These are phyloP conservation scores for Siniperca scherzeri DNA, from an alignment of 2,797 vertebrate species.

Conservation along the genomic window DNA sequence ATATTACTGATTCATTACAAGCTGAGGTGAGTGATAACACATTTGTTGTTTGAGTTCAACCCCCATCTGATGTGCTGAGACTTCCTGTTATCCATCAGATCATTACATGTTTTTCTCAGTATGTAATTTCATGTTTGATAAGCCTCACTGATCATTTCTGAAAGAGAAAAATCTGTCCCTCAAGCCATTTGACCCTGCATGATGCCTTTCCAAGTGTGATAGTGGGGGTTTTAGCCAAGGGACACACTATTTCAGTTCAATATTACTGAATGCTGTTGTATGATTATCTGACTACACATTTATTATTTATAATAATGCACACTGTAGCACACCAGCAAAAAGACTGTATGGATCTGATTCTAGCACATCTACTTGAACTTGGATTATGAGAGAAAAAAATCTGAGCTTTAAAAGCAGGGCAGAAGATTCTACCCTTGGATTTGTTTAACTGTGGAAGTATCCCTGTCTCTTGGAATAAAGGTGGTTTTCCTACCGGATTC, in stretches of 20 bases:
- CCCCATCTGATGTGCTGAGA: neutral
- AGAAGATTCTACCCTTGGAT: neutral
- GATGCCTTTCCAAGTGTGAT: neutral
- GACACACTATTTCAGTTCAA: neutral
- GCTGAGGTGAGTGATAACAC: neutral
- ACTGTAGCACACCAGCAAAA: neutral
- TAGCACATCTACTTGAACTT: constrained; percentile 7
- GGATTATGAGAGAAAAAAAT: constrained; percentile 1
- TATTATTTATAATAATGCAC: neutral
- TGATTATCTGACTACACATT: neutral
- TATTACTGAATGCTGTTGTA: neutral
- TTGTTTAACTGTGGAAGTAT: constrained; percentile 20
- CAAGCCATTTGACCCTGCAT: neutral
- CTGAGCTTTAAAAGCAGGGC: neutral
- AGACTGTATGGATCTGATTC: neutral
- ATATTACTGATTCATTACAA: neutral
- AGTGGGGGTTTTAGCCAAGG: neutral
- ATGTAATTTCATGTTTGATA: neutral
- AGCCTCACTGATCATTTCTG: neutral
- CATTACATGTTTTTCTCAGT: neutral
- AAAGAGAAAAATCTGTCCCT: constrained; percentile 2
- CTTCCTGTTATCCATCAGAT: neutral
- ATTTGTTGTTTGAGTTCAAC: neutral
- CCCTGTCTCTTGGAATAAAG: constrained; percentile 28
- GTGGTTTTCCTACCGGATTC: constrained; percentile 10